phyloP scores from a whole-genome alignment of 2,113 vertebrate species.

The Garra rufa region DNA sequence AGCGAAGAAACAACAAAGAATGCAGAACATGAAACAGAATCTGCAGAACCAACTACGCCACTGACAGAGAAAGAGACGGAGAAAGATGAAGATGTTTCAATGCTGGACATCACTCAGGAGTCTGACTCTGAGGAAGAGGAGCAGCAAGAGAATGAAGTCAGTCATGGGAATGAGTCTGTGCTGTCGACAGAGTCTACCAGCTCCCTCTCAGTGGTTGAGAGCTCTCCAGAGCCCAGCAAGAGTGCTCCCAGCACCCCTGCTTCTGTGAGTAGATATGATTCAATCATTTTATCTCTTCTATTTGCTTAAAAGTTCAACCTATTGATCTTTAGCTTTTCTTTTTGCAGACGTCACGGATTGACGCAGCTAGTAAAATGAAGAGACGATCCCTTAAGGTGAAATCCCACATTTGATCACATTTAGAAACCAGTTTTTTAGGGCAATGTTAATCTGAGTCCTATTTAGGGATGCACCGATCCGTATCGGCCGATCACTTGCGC shows the following conservation, averaged over 20 bases:
- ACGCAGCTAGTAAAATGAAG: slow-evolving; percentile 66
- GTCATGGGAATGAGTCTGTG: slow-evolving; percentile 77
- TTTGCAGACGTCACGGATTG: slow-evolving; percentile 66
- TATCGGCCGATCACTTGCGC: too few species aligned
- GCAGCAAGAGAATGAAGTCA: slow-evolving; percentile 62
- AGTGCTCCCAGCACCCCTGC: slow-evolving; percentile 60
- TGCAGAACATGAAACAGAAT: background rate
- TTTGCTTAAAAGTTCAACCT: background rate
- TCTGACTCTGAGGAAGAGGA: slow-evolving; percentile 46
- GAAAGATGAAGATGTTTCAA: background rate
- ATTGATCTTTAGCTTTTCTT: background rate
- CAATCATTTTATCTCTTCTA: background rate
- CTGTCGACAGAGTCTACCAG: slow-evolving; percentile 76
- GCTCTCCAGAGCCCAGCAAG: slow-evolving; percentile 82
- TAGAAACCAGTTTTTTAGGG: background rate
- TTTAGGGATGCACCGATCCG: too few species aligned
- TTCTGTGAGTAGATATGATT: slow-evolving; percentile 64
- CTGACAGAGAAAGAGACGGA: slow-evolving; percentile 30
- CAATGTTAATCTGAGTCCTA: background rate
- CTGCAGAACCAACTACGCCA: background rate
- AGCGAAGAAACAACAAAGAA: slow-evolving; percentile 48
- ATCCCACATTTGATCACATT: background rate
- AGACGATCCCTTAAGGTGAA: slow-evolving; percentile 76
- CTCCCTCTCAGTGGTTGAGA: slow-evolving; percentile 72
- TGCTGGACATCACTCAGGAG: slow-evolving; percentile 51